Evolutionary conservation across 1,140 invertebrate species (phyloP), one percentile per base, ranked within the genome.

Genomic region (Bombus balteatus): DNA sequence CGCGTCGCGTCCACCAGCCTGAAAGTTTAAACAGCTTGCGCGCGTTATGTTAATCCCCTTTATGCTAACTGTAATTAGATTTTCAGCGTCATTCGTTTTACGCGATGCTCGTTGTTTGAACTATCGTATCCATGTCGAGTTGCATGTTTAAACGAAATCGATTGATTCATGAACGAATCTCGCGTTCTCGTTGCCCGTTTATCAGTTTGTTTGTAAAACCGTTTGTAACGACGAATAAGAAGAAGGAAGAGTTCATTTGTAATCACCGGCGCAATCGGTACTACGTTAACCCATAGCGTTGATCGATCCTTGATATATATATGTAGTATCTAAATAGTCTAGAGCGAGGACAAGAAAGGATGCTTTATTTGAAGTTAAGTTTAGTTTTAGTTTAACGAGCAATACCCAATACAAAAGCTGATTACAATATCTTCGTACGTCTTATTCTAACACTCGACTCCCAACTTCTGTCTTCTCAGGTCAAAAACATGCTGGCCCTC

Each of bases 21-120:
- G 68, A 71, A 25, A 71, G 34, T 57, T 83, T 37, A 66, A 76
- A 76, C 81, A 37, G 34, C 34, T 53, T 22, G 8, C 62, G 62
- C 43, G 6, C 62, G 57, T 83, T 66, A 83, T 53, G 81, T 57
- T 83, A 77, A 83, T 77, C 81, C 62, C 57, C 47, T 83, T 83
- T 77, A 68, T 65, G 74, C 66, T 34, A 12, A 2, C 18, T 68
- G 81, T 83, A 83, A 83, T 83, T 83, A 77, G 73, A 83, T 77
- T 77, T 83, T 68, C 81, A 74, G 41, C 72, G 41, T 76, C 41
- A 32, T 75, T 83, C 81, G 59, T 68, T 76, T 66, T n/a, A 53
- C 28, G 32, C 57, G 73, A 12, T 25, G 3, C 13, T 32, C 41
- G 41, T 83, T 66, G 32, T 47, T 66, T 68, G 62, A 15, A 22